Evolutionary conservation across 2,797 vertebrate genomes (phyloP).

Genomic region (Ibycter americanus): DNA sequence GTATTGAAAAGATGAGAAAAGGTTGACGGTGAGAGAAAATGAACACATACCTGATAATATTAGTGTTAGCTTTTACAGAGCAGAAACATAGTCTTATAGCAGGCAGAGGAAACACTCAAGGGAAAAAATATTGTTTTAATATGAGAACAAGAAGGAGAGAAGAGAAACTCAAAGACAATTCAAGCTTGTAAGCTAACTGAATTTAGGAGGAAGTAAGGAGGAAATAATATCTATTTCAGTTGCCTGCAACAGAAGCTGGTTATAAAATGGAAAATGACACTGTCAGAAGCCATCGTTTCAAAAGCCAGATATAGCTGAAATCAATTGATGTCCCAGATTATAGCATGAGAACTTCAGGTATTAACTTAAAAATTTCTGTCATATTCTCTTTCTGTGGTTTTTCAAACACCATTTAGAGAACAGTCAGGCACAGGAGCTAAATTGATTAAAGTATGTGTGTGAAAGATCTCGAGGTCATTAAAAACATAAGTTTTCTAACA

Average conservation of each 20-base stretch:
- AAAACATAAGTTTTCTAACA: background rate
- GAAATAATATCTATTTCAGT: conserved; percentile 46
- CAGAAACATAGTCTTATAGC: background rate
- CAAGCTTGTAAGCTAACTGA: conserved; percentile 17
- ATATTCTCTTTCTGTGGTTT: background rate
- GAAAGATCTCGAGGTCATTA: background rate
- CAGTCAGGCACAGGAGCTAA: background rate
- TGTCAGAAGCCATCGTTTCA: conserved; percentile 32
- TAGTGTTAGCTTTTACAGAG: background rate
- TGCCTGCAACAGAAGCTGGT: background rate
- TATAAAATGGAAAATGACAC: conserved; percentile 42
- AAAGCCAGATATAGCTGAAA: conserved; percentile 20
- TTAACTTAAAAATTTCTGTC: conserved; percentile 21
- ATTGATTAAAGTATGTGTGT: background rate
- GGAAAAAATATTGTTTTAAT: conserved; percentile 17
- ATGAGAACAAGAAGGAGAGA: background rate
- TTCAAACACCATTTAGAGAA: background rate
- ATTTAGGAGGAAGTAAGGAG: background rate
- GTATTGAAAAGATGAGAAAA: background rate
- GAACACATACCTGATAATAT: background rate
- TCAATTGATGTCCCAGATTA: background rate
- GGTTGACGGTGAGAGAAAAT: background rate
- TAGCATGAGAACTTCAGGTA: background rate
- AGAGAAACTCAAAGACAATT: conserved; percentile 23
- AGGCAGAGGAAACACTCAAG: background rate